These are phyloP conservation scores for Dendropsophus ebraccatus DNA, from an alignment of 2,113 vertebrate species.

Conservation along the genomic window DNA sequence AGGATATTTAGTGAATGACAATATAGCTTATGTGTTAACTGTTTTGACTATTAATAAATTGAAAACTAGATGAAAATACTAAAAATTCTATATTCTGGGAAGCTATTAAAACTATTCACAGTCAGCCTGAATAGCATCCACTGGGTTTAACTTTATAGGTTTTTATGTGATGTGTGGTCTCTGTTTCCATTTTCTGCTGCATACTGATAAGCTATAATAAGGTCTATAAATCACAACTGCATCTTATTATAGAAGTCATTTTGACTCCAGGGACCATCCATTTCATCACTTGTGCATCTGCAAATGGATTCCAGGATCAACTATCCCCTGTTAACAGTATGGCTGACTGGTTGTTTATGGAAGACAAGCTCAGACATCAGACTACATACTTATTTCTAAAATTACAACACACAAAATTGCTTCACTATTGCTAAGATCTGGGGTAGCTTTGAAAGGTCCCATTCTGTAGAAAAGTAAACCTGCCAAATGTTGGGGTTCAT, in stretches of 20 bases:
- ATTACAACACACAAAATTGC: no score
- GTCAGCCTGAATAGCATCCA: background rate
- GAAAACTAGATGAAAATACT: background rate
- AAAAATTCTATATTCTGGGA: background rate
- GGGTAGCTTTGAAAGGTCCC: no score
- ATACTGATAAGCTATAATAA: constrained; percentile 38
- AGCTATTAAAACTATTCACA: background rate
- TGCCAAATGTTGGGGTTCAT: no score
- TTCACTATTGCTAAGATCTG: no score
- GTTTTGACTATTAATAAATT: background rate
- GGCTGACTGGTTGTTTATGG: background rate
- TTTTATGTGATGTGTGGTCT: constrained; percentile 22
- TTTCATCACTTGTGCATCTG: background rate
- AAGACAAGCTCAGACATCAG: background rate
- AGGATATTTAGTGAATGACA: no score
- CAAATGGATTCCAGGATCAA: constrained; percentile 27
- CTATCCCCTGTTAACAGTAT: background rate
- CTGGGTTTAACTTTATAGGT: constrained; percentile 22
- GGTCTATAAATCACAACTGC: constrained; percentile 40
- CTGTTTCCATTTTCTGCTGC: constrained; percentile 36
- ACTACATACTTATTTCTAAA: background rate
- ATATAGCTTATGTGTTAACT: background rate
- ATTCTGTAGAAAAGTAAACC: no score
- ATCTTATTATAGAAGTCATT: constrained; percentile 38
- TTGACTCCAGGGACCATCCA: background rate